Percentiles rank a stretch among this genome's conserved stretches.
These are phyloP conservation scores for Archegozetes longisetosus DNA, from an alignment of 1,140 invertebrate genomes.

Conservation along the genomic window DNA sequence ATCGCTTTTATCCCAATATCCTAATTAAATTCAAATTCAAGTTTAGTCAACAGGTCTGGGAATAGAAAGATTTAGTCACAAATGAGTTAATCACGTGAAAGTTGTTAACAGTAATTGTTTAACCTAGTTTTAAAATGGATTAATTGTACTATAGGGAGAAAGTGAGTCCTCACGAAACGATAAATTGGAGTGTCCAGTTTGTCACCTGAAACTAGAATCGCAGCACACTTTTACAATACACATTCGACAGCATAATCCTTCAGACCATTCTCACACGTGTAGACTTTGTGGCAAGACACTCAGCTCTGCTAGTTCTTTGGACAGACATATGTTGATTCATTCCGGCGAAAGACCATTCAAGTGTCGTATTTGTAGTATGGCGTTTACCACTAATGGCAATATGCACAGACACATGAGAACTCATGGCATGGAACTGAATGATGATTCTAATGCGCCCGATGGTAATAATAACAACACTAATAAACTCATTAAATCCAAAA, in stretches of 20 bases:
- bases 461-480: too few relatives aligned
- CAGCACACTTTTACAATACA: conserved; percentile 50
- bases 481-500: conserved; percentile 2
- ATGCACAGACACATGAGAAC: conserved; percentile 69
- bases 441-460: conserved; percentile 1
- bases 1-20: too few relatives aligned
- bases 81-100: too few relatives aligned
- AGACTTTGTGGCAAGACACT: conserved; percentile 38
- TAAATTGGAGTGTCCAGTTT: conserved; percentile 39
- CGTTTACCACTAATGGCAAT: conserved; percentile 73
- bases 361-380: conserved; percentile 56
- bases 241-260: conserved; percentile 44
- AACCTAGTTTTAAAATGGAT: too few relatives aligned
- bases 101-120: too few relatives aligned
- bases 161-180: conserved; percentile 1
- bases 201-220: conserved; percentile 38
- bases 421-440: conserved; percentile 31
- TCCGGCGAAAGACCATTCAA: conserved; percentile 56
- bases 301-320: conserved; percentile 56
- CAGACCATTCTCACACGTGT: conserved; percentile 32
- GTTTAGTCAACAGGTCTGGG: too few relatives aligned
- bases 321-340: conserved; percentile 55
- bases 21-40: too few relatives aligned
- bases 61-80: too few relatives aligned
- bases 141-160: too few relatives aligned